Evolutionary conservation across 2,113 vertebrate species (phyloP), one percentile per base, ranked within the genome.

Genomic region (Garra rufa): DNA sequence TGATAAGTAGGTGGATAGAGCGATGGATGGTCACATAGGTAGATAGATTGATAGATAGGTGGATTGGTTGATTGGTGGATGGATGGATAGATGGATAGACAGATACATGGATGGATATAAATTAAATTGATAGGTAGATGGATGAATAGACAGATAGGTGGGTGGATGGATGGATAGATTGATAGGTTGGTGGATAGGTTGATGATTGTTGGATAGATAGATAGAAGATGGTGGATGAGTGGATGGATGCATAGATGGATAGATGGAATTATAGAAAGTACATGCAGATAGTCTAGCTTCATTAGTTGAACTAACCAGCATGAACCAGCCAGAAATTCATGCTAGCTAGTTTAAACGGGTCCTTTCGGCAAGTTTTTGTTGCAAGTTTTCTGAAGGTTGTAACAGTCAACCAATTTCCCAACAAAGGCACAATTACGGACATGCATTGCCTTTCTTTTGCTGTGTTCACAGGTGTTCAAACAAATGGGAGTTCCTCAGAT

Each of bases 401-500:
- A 9, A 69, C 65, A 69, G 9, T 38, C 34, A 21, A 21, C 38
- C 1, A 41, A 6, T 13, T 69, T 41, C 41, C 21, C 41, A 71
- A 26, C 14, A n/a, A 44, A 24, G 19, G 34, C 15, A 6, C 21
- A 44, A 14, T 71, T 59, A 8, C 6, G 1, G 4, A 26, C n/a
- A 17, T 46, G 28, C 1, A 10, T 21, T 48, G n/a, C 3, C 4
- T 84, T 46, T 81, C 38, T 63, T 38, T 17, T 10, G 30, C 7
- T 75, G 11, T 55, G 6, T 61, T 75, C 75, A n/a, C 84, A 96
- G 96, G 91, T 96, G 30, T 96, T 97, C 90, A 95, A 95, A 91
- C 93, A 92, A 84, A 97, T 96, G 95, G 95, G 95, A 78, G 94
- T 96, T 83, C 94, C 95, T 81, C 96, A 97, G 89, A 93, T 96